phyloP scores from a whole-genome alignment of 2,113 vertebrate genomes.

The Entomyzon cyanotis region DNA sequence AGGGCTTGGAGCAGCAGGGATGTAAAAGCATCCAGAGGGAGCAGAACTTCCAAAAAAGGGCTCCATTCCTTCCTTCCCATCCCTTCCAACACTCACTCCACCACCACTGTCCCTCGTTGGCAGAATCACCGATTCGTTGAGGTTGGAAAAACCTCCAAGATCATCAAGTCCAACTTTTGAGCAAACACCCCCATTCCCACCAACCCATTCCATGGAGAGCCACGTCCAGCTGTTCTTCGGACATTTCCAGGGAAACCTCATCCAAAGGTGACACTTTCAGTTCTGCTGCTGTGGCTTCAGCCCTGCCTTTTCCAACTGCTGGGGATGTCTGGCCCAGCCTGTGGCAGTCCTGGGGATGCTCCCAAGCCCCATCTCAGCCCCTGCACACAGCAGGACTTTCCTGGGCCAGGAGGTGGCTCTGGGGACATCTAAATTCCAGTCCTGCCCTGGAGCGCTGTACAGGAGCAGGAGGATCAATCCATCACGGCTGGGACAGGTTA shows the following conservation, averaged over 20 bases:
- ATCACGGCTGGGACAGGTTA: neutral
- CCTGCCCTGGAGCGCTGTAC: neutral
- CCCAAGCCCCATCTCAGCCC: neutral
- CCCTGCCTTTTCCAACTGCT: neutral
- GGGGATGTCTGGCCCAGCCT: too few relatives aligned
- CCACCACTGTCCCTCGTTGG: neutral
- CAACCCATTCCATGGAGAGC: neutral
- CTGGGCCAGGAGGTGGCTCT: neutral
- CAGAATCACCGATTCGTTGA: neutral
- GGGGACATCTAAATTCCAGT: neutral
- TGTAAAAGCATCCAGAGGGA: neutral
- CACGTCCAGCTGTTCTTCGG: neutral
- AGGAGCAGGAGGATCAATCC: neutral
- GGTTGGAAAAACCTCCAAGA: neutral
- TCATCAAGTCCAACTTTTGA: too few relatives aligned
- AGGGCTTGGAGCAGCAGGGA: neutral
- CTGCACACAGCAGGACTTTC: neutral
- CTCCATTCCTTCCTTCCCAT: neutral
- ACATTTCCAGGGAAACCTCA: neutral
- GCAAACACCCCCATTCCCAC: neutral
- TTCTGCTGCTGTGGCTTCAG: neutral
- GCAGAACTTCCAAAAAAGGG: neutral
- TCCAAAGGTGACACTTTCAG: accelerated
- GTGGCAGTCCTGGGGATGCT: neutral
- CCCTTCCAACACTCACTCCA: neutral